Evolutionary conservation across 2,113 vertebrate species (phyloP), one percentile per base, ranked within the genome.

Genomic region (Cryptotis parvus): DNA sequence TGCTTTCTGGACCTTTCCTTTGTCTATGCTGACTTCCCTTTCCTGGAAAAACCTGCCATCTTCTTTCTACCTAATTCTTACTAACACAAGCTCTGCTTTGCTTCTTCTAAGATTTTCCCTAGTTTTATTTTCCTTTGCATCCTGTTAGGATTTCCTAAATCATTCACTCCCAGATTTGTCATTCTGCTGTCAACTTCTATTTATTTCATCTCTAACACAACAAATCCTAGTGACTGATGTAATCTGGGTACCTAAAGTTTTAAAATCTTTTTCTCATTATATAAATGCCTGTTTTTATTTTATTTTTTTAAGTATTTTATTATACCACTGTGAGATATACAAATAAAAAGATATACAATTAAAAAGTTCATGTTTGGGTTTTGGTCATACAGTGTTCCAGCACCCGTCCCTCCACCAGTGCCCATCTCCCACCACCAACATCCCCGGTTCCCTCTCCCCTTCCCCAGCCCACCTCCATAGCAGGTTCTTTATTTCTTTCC

Each of bases 11-110:
- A 24, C 6, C 3, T 1, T 0, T 3, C 31, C n/a, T 78, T 68
- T 63, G 63, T 69, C 33, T 49, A 10, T 8, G 24, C 24, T 1
- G 1, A 22, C 74, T 29, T 45, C 4, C 26, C 20, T 10, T 37
- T 22, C 10, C 22, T 24, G 39, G 29, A 65, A 6, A 2, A 6
- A 24, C 20, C 29, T 66, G 12, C 29, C 9, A 3, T 15, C 83
- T 80, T n/a, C 31, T 61, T 70, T n/a, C 22, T 24, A 45, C 9
- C 26, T 6, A 3, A 1, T 41, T 35, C 70, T 39, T 22, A 45
- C 10, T 10, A 22, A 3, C n/a, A n/a, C n/a, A 43, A 9, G 39
- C 4, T 2, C 33, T 1, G 10, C 2, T 26, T 72, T 61, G 0
- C 9, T 39, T 52, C 33, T n/a, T 73, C 22, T 6, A 39, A 33